Evolutionary conservation across 2,888 invertebrate genomes (phyloP).

Genomic region (Ormyrus nitidulus): DNA sequence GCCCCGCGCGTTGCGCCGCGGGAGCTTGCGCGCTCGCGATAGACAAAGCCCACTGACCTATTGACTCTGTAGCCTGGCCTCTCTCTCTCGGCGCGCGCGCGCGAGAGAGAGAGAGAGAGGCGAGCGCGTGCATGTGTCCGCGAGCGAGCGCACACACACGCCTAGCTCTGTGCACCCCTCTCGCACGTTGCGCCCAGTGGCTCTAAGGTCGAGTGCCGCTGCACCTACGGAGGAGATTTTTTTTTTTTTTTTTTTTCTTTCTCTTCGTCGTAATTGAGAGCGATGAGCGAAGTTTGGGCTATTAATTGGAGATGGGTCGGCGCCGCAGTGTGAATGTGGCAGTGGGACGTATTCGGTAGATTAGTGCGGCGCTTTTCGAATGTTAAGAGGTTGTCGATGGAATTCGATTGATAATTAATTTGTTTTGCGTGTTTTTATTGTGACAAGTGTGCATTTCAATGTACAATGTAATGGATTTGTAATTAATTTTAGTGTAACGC

Average conservation of each 20-base stretch:
- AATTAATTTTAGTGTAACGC: too few relatives aligned
- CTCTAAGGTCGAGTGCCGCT: slow-evolving; percentile 13
- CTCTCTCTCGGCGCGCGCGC: slow-evolving; percentile 60
- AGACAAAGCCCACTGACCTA: slow-evolving; percentile 70
- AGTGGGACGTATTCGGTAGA: too few relatives aligned
- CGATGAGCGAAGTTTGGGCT: too few relatives aligned
- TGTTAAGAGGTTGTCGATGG: too few relatives aligned
- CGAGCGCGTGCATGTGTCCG: not conserved
- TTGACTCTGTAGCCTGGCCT: slow-evolving; percentile 69
- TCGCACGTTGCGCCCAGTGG: not conserved
- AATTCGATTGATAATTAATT: too few relatives aligned
- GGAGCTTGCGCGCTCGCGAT: slow-evolving; percentile 52
- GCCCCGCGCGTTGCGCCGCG: not conserved
- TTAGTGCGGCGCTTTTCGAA: too few relatives aligned
- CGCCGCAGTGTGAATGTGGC: too few relatives aligned
- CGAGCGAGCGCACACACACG: not conserved
- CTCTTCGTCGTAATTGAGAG: too few relatives aligned
- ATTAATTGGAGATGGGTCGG: too few relatives aligned
- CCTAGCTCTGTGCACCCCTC: not conserved
- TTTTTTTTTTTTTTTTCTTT: not conserved
- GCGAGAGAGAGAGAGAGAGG: not conserved
- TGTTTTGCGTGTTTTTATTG: too few relatives aligned
- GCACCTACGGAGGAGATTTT: not conserved
- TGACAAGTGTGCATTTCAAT: too few relatives aligned
- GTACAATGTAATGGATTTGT: too few relatives aligned